Conservation (phyloP, 2,797 vertebrate species). For the Alca torda region DNA sequence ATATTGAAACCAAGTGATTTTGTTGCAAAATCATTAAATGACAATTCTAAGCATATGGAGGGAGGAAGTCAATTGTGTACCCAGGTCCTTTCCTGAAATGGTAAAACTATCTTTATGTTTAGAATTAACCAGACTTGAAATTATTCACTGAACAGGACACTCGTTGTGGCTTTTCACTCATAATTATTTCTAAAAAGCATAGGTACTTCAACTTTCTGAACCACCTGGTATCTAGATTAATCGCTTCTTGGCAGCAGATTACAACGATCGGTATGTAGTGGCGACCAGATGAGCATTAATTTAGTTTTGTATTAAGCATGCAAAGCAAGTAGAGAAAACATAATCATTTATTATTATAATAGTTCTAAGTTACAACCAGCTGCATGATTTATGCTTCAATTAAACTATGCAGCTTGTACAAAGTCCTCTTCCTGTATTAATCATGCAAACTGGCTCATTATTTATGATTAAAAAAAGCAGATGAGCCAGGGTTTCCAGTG, state of each 20-base stretch:
- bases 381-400: constrained; percentile 70
- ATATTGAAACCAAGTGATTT: neutral
- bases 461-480: constrained; percentile 47
- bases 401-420: constrained; percentile 53
- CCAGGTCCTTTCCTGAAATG: neutral
- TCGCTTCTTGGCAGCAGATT: constrained; percentile 31
- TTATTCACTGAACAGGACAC: neutral
- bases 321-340: constrained; percentile 56
- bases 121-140: neutral
- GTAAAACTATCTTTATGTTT: neutral
- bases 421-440: constrained; percentile 63
- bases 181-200: constrained; percentile 2
- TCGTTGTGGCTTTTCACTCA: neutral
- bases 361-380: constrained; percentile 51
- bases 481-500: neutral
- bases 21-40: neutral
- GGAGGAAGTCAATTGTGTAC: neutral
- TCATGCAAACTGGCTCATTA: constrained; percentile 43
- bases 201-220: constrained; percentile 7
- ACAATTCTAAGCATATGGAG: neutral
- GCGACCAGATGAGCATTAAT: constrained; percentile 54
- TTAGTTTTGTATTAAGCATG: constrained; percentile 54
- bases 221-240: constrained; percentile 33
- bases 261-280: neutral
- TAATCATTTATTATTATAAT: constrained; percentile 61